Base-by-base conservation (phyloP, 2,113 vertebrate species). In the Macrotis lagotis region DNA sequence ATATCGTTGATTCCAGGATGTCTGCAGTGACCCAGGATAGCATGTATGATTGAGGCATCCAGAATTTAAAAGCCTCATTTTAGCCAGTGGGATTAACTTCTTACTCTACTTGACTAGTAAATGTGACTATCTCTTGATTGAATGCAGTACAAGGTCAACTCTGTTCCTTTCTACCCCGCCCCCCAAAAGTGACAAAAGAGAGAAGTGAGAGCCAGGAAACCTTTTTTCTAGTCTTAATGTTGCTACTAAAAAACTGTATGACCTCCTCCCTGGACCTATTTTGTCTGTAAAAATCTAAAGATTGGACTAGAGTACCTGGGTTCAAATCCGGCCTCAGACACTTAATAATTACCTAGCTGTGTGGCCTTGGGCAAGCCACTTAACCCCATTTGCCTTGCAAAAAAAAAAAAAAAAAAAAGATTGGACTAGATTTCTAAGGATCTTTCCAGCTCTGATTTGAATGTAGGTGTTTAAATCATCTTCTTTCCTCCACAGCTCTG, bases 131-230 rank as follows among this genome's bases (percentile, higher is more conserved):
- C 66, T 74, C 11, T 74, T 74, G 66, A n/a, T 22, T 74, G 37
- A 74, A 74, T n/a, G 5, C 37, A 74, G 37, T 44, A 19, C 14
- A 74, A 5, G 37, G 14, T 37, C 31, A n/a, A 66, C 59, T 66
- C 12, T 66, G 3, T 16, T 2, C 26, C 8, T 26, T 2, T 9
- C 12, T 8, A n/a, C 37, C 31, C 4, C 25, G 0, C 37, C 14
- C 0, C 59, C 28, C 31, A 74, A 74, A 74, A 74, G 37, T 74
- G 66, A 74, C 26, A 59, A 59, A 10, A 59, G 55, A 59, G 55
- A 59, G 59, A 7, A 74, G 19, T 74, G 14, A 74, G 31, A 74
- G 37, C n/a, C 31, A 74, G 59, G 59, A 74, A 14, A n/a, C 14
- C 31, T 74, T n/a, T 74, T 0, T 74, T n/a, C 59, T 74, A n/a